A percentile compares a stretch with the other conserved stretches of the same genome.
phyloP scores from a whole-genome alignment of 1,140 invertebrate genomes.

The Trichoplusia ni region DNA sequence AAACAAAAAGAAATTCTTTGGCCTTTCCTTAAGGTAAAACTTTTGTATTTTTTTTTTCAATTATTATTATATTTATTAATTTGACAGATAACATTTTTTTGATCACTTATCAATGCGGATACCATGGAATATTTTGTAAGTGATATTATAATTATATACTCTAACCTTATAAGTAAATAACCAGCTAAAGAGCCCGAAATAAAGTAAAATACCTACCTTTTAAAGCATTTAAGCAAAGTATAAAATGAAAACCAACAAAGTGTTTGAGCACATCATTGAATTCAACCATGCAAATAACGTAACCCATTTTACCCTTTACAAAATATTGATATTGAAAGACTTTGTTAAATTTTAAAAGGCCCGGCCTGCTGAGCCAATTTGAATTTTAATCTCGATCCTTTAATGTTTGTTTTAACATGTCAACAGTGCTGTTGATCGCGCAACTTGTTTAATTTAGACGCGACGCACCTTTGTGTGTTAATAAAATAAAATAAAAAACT shows the following conservation, averaged over 20 bases:
- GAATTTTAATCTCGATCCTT: conserved; percentile 18
- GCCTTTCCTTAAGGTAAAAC: too few relatives aligned
- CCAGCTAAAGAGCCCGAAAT: too few relatives aligned
- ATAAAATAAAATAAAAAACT: conserved; percentile 45
- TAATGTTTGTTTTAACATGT: conserved; percentile 27
- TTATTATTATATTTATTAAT: too few relatives aligned
- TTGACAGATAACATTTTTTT: too few relatives aligned
- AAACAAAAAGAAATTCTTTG: conserved; percentile 8
- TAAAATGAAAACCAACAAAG: conserved; percentile 19
- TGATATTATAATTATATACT: too few relatives aligned
- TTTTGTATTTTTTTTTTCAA: too few relatives aligned
- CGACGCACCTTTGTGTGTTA: conserved; percentile 44
- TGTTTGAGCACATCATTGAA: conserved; percentile 32
- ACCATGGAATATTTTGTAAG: too few relatives aligned
- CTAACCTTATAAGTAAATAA: too few relatives aligned
- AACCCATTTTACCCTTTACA: conserved; percentile 36
- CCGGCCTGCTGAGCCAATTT: conserved; percentile 18
- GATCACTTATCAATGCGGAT: too few relatives aligned
- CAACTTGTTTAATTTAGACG: conserved; percentile 48
- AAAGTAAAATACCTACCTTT: too few relatives aligned
- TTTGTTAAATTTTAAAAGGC: conserved; percentile 27
- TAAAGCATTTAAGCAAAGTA: background rate
- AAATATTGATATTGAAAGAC: conserved; percentile 44
- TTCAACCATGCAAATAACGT: conserved; percentile 37
- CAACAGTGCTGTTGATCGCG: conserved; percentile 12